Evolutionary conservation across 2,797 vertebrate genomes (phyloP).

Genomic region (Sarcophilus harrisii): DNA sequence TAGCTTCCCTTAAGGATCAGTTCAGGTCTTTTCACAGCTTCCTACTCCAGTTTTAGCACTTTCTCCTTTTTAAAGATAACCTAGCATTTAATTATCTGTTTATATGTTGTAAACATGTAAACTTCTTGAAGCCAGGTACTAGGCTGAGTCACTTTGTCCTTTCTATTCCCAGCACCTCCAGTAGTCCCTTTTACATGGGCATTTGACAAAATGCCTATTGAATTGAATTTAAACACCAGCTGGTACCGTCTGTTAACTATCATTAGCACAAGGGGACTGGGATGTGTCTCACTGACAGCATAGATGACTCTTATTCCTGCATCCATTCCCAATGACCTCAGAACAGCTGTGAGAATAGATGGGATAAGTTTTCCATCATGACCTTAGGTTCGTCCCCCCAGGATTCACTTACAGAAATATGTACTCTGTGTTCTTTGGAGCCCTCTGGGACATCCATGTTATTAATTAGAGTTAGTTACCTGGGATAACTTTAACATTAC

Average conservation of each 20-base stretch:
- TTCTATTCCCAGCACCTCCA: neutral
- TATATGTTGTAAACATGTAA: neutral
- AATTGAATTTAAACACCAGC: neutral
- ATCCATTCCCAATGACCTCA: neutral
- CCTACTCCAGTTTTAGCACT: neutral
- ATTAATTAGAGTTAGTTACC: neutral
- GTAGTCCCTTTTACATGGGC: neutral
- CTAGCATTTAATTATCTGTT: neutral
- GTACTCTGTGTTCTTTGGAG: neutral
- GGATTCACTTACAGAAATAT: neutral
- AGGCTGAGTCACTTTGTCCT: neutral
- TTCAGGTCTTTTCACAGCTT: neutral
- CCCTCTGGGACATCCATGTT: neutral
- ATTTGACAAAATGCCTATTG: slow-evolving; percentile 19
- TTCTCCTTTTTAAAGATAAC: neutral
- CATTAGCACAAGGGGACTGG: neutral
- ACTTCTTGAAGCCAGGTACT: neutral
- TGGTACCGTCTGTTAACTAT: neutral
- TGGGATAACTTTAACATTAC: neutral
- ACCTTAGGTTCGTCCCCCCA: neutral
- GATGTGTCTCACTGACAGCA: neutral
- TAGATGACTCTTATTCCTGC: neutral
- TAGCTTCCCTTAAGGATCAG: neutral
- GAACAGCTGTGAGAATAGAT: neutral
- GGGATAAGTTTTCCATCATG: neutral